Base-by-base conservation (phyloP, 1,140 invertebrate species). In the Myzus persicae region DNA sequence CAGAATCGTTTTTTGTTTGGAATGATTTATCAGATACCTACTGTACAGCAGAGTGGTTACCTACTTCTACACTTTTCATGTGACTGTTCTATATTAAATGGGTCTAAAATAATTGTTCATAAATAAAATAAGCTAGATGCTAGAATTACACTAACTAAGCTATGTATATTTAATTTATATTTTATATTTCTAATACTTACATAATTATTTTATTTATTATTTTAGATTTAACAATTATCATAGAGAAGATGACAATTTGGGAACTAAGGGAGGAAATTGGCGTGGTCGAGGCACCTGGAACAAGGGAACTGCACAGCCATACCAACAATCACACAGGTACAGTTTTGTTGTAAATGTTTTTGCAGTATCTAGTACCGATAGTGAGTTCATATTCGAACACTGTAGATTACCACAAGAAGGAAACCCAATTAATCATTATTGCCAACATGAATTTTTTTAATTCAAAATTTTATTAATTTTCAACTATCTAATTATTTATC, bases 341-440 rank as follows among this genome's bases (percentile, higher is more conserved):
- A 93, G 91, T 93, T 93, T 93, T 93, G 81, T 93, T 93, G 91
- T 93, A 93, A 93, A 93, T 93, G 91, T 93, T 93, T 82, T 93
- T 93, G 91, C 91, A 93, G 91, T 93, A 84, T 93, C 91, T 93
- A 93, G 91, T 93, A 85, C 91, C 46, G 81, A 93, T 93, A 93
- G 91, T 93, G 67, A 93, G 91, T 93, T 93, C 91, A 93, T 93
- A 93, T 93, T 93, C 76, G 81, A 93, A 84, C 76, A 93, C 76
- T 93, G 91, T 93, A 93, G 91, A 82, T 84, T 93, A 48, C 91
- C 81, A 93, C 81, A 81, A 93, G 91, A 93, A 84, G 91, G 76
- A 93, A 93, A 93, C 36, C 91, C 91, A 85, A 85, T 84, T 93
- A 81, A n/a, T 81, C 31, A 91, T n/a, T 85, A 46, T 84, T 93